Conservation (phyloP, 2,888 invertebrate genomes). For the Agrypnus murinus region DNA sequence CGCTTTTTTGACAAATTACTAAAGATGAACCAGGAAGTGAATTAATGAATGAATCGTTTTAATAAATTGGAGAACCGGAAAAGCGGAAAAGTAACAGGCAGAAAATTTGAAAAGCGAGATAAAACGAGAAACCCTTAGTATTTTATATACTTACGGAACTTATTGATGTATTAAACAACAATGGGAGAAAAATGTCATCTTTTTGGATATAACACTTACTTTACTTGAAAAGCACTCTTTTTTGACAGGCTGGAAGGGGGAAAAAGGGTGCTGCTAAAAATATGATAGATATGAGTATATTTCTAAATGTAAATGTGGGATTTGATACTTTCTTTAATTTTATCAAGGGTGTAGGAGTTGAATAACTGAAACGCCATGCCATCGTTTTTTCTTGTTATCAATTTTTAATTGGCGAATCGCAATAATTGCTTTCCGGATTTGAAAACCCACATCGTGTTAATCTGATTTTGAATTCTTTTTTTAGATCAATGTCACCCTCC, state of each 20-base stretch:
- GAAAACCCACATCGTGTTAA: neutral
- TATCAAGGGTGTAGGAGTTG: neutral
- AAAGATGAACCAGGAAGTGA: constrained; percentile 9
- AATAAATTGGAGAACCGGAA: constrained; percentile 2
- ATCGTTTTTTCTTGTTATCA: too few species aligned
- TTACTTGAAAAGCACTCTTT: neutral
- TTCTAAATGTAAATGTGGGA: neutral
- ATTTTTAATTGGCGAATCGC: neutral
- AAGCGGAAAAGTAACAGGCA: neutral
- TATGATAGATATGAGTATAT: neutral
- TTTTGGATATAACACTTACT: constrained; percentile 5
- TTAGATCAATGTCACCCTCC: too few species aligned
- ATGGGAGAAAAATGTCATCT: neutral
- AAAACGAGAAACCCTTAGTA: constrained; percentile 19
- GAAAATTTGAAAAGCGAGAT: neutral
- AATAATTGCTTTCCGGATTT: neutral
- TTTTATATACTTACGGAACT: neutral
- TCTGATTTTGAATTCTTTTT: too few species aligned
- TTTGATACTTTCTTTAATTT: neutral
- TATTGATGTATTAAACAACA: constrained; percentile 18
- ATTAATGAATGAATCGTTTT: constrained; percentile 17
- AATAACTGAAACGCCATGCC: neutral
- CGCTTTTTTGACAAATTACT: constrained; percentile 21
- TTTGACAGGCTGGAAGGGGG: neutral
- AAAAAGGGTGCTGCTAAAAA: neutral